phyloP scores from a whole-genome alignment of 2,888 invertebrate genomes.

The Nipponacmea schrenckii region DNA sequence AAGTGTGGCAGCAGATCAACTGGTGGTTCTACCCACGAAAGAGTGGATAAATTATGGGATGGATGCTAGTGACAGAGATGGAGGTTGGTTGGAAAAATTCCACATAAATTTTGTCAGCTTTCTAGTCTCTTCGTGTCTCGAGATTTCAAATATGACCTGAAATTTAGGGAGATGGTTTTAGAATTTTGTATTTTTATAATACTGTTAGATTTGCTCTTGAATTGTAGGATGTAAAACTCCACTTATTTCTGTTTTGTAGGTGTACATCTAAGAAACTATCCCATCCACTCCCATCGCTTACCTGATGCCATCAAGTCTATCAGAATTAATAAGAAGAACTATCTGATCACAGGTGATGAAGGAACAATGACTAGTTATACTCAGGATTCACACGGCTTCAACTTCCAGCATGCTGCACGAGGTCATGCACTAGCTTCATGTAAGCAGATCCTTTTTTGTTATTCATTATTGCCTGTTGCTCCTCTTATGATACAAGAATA shows the following conservation, averaged over 20 bases:
- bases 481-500: no score
- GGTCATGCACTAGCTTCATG: constrained; percentile 24
- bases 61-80: constrained; percentile 48
- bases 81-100: constrained; percentile 31
- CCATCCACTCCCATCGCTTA: constrained; percentile 37
- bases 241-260: constrained; percentile 23
- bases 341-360: constrained; percentile 44
- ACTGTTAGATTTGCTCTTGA: no score
- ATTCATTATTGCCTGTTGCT: no score
- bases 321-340: constrained; percentile 30
- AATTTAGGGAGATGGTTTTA: no score
- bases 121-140: no score
- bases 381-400: constrained; percentile 31
- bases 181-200: no score
- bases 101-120: no score
- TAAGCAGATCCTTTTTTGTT: no score
- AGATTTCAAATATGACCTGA: no score
- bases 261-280: constrained; percentile 40
- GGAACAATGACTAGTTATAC: constrained; percentile 37
- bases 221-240: no score
- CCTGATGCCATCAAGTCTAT: constrained; percentile 42
- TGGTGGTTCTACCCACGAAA: constrained; percentile 38
- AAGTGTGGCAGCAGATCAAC: constrained; percentile 26
- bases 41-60: constrained; percentile 35
- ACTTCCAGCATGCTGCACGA: constrained; percentile 35